Evolutionary conservation across 2,797 vertebrate genomes (phyloP).

Genomic region (Enteromius anoplus): DNA sequence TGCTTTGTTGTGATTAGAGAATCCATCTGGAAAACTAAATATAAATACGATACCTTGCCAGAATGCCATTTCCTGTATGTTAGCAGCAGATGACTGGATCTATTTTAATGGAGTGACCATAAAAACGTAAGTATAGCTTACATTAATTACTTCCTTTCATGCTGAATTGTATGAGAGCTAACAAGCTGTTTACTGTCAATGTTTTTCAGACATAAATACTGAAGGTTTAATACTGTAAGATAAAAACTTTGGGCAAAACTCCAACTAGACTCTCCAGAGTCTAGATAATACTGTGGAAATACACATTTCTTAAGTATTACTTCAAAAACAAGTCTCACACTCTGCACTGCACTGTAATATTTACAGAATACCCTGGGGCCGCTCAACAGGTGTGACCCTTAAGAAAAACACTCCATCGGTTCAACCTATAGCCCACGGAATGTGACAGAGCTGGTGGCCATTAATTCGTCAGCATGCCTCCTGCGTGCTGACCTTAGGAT

Average conservation of each 20-base stretch:
- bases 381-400: slow-evolving; percentile 4
- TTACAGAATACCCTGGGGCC: neutral
- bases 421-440: slow-evolving; percentile 36
- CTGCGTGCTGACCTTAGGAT: slow-evolving; percentile 10
- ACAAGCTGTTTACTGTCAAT: neutral
- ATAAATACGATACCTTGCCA: slow-evolving; percentile 33
- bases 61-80: slow-evolving; percentile 1
- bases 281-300: neutral
- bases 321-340: neutral
- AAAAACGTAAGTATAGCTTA: slow-evolving; percentile 11
- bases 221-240: neutral
- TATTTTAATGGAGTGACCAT: neutral
- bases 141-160: neutral
- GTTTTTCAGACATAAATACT: neutral
- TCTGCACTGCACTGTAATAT: neutral
- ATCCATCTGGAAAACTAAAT: slow-evolving; percentile 49
- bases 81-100: slow-evolving; percentile 18
- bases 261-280: neutral
- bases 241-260: neutral
- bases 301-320: neutral
- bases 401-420: neutral
- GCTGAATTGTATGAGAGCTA: neutral
- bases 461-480: neutral
- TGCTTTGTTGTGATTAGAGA: slow-evolving; percentile 42
- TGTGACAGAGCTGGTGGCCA: slow-evolving; percentile 32